Base-by-base conservation (phyloP, 30 jellyfish, hydroid and myxozoan genomes). In the Euphysa ruthae region DNA sequence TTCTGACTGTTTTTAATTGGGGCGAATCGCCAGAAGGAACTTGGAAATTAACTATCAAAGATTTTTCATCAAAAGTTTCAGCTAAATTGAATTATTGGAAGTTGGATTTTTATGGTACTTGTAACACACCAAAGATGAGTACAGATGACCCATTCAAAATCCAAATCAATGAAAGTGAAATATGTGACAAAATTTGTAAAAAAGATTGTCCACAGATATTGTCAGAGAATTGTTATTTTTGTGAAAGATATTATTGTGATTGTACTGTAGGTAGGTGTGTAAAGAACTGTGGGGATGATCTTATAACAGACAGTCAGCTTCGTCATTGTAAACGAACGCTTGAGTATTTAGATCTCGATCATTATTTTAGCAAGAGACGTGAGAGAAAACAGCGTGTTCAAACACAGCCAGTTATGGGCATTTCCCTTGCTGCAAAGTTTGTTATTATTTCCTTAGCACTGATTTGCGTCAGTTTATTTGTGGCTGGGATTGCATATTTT, bases 11-110 rank as follows among this genome's bases (percentile, higher is more conserved):
- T 20, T 81, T 88, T 46, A 71, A 88, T 61, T 88, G 97, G 97
- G 97, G 74, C 43, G 99, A 90, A 71, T 61, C 65, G 35, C 95
- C 99, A 1, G 55, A 84, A 23, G 99, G 99, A 22, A 75, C 70
- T 6, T 90, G 99, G 99, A 91, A 75, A 69, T 74, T 90, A 79
- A 74, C 93, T 3, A 58, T 90, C 24, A 64, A 46, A n/a, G 99
- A 90, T 80, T n/a, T n/a, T n/a, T 60, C 79, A n/a, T 73, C 94
- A 25, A 58, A 43, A 1, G 76, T 76, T 13, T 64, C 43, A 42
- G 93, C 93, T 2, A 71, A 49, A 18, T 81, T 88, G 13, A 69
- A 60, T n/a, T 82, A 74, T 24, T 88, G 97, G 97, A 58, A 73
- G 13, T 70, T 88, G 23, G 79, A 68, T 22, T 84, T 88, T 20